Evolutionary conservation across 1,140 invertebrate species (phyloP).

Genomic region (Orius laevigatus): DNA sequence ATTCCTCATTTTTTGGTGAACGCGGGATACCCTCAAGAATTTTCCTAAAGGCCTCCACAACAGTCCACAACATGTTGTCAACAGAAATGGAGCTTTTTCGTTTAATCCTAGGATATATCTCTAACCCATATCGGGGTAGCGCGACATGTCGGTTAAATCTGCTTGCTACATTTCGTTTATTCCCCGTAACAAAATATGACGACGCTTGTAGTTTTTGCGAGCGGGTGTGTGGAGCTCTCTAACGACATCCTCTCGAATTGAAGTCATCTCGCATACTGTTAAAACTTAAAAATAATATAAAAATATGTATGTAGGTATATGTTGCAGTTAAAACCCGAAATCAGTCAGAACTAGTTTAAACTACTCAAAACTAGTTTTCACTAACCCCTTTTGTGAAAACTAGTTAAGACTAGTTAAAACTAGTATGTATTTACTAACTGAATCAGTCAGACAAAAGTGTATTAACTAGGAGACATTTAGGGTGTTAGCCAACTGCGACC

Average conservation of each 20-base stretch:
- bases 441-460: too few species aligned
- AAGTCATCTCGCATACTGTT: neutral
- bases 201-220: neutral
- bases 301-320: too few species aligned
- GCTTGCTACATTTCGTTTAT: slow-evolving; percentile 15
- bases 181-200: slow-evolving; percentile 1
- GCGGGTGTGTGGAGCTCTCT: neutral
- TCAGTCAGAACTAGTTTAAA: too few species aligned
- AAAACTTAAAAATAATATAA: neutral
- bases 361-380: too few species aligned
- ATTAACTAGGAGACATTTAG: too few species aligned
- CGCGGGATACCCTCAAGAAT: neutral
- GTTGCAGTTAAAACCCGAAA: too few species aligned
- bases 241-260: neutral
- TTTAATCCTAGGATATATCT: slow-evolving; percentile 24
- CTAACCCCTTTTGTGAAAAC: too few species aligned
- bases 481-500: too few species aligned
- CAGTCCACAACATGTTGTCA: too few species aligned
- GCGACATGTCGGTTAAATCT: slow-evolving; percentile 15
- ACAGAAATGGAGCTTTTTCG: slow-evolving; percentile 24
- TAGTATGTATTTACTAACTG: too few species aligned
- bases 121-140: slow-evolving; percentile 17
- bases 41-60: slow-evolving; percentile 12
- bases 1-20: too few species aligned
- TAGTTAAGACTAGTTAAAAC: too few species aligned